Evolutionary conservation across 2,113 vertebrate species (phyloP).

Genomic region (Solenodon paradoxus): DNA sequence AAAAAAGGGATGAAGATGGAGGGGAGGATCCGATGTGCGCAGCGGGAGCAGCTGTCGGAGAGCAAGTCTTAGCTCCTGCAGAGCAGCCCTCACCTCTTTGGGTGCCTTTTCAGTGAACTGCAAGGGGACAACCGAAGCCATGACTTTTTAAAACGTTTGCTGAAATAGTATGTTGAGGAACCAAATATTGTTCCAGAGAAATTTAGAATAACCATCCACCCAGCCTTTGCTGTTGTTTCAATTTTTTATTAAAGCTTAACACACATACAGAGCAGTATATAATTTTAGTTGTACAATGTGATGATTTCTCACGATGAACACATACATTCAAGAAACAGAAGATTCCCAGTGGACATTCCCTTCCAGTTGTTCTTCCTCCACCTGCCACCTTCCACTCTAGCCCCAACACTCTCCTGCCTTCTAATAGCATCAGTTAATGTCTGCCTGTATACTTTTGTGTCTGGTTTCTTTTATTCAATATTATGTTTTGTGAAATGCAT

Average conservation of each 20-base stretch:
- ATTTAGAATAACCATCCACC: not conserved
- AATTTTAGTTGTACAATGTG: not conserved
- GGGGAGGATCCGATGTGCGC: not conserved
- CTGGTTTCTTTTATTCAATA: not conserved
- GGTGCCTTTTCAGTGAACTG: slow-evolving; percentile 54
- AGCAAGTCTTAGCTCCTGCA: slow-evolving; percentile 13
- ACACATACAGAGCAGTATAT: not conserved
- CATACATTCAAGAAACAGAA: not conserved
- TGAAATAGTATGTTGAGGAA: not conserved
- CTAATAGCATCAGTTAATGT: not conserved
- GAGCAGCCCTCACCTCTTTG: not conserved
- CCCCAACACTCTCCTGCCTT: not conserved
- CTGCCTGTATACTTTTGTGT: not conserved
- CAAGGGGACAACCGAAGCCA: not conserved
- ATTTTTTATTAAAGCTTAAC: not conserved
- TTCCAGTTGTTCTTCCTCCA: no score
- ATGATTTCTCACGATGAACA: not conserved
- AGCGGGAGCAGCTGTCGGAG: not conserved
- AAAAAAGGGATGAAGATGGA: not conserved
- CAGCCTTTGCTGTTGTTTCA: not conserved
- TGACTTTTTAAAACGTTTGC: not conserved
- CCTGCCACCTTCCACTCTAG: not conserved
- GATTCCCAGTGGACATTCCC: not conserved
- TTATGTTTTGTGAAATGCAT: not conserved
- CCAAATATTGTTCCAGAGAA: not conserved